Conservation (phyloP, 1,140 invertebrate species). For the Schmidtea mediterranea region DNA sequence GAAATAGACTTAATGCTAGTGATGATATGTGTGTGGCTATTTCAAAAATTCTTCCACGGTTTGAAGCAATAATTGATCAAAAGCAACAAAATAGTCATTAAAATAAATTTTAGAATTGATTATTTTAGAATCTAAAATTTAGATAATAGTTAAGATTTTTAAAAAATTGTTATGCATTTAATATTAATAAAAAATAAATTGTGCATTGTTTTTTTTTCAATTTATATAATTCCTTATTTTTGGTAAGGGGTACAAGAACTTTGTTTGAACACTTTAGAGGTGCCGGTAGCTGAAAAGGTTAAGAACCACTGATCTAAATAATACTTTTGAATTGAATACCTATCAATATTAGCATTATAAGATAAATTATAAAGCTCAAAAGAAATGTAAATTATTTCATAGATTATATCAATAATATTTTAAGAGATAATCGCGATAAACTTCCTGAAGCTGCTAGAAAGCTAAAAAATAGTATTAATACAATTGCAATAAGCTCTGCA, state of each 20-base stretch:
- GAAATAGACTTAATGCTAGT: slow-evolving; percentile 8
- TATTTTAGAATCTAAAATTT: too few relatives aligned
- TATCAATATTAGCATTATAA: too few relatives aligned
- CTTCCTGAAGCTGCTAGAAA: too few relatives aligned
- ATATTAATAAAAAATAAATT: background rate
- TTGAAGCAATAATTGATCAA: background rate
- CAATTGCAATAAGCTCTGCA: too few relatives aligned
- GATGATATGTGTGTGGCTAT: slow-evolving; percentile 7
- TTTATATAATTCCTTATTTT: background rate
- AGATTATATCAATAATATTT: too few relatives aligned
- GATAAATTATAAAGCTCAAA: too few relatives aligned
- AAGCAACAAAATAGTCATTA: slow-evolving; percentile 2
- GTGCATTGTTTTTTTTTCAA: background rate
- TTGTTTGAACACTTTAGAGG: background rate
- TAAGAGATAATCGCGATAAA: too few relatives aligned
- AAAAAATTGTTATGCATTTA: background rate
- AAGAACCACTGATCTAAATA: background rate
- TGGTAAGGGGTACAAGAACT: background rate
- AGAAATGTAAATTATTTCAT: too few relatives aligned
- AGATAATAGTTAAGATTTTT: too few relatives aligned
- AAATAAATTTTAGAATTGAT: background rate
- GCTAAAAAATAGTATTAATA: too few relatives aligned
- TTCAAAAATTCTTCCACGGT: slow-evolving; percentile 4
- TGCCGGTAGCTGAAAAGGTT: background rate
- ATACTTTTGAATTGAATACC: too few relatives aligned